These are phyloP conservation scores for Peromyscus eremicus DNA, from an alignment of 2,797 vertebrate genomes.

Conservation along the genomic window DNA sequence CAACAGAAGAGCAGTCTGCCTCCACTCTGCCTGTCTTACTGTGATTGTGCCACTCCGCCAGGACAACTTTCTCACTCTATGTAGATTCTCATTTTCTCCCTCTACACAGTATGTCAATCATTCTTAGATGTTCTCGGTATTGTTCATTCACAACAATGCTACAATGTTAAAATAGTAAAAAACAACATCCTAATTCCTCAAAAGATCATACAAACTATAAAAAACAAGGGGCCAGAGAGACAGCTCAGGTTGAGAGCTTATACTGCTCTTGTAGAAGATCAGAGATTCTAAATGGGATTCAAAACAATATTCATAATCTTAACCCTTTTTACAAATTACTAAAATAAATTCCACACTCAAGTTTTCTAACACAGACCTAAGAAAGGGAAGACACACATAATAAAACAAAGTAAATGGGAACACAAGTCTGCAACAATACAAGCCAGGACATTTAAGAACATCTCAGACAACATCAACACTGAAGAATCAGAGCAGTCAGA, in stretches of 20 bases:
- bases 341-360: constrained; percentile 30
- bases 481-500: background rate
- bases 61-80: background rate
- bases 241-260: background rate
- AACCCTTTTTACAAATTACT: constrained; percentile 22
- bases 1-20: fast-evolving
- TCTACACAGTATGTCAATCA: background rate
- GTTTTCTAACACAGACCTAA: constrained; percentile 28
- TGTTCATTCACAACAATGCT: too few relatives aligned
- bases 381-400: background rate
- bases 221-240: background rate
- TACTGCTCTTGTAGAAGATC: background rate
- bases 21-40: background rate
- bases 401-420: background rate
- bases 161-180: too few relatives aligned
- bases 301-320: constrained; percentile 43
- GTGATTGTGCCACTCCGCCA: background rate
- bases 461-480: background rate
- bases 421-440: background rate
- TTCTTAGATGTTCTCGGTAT: background rate
- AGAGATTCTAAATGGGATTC: background rate
- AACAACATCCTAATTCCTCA: background rate
- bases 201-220: background rate
- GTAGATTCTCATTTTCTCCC: background rate
- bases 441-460: background rate